phyloP scores from a whole-genome alignment of 2,888 invertebrate genomes.

The Acanthosepion esculentum region DNA sequence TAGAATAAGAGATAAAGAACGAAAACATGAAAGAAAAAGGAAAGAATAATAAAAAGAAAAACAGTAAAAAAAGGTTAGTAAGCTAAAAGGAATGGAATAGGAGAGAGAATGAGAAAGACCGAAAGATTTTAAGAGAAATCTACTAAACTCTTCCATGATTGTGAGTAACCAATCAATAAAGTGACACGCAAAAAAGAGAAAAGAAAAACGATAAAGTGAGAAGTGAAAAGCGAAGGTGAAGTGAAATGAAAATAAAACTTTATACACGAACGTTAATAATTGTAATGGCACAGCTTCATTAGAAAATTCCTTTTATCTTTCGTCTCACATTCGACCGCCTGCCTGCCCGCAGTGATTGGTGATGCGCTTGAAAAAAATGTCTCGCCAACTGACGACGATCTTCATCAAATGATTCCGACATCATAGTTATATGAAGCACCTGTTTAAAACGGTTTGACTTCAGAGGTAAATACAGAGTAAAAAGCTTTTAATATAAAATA shows the following conservation, averaged over 20 bases:
- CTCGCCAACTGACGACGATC: neutral
- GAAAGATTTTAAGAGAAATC: neutral
- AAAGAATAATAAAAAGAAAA: too few species aligned
- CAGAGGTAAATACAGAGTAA: neutral
- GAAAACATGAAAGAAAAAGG: too few species aligned
- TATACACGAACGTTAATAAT: neutral
- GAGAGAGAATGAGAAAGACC: neutral
- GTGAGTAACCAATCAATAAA: neutral
- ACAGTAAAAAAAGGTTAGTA: too few species aligned
- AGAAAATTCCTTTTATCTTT: slow-evolving; percentile 17
- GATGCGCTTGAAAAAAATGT: neutral
- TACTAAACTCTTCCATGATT: neutral
- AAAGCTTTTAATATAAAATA: neutral
- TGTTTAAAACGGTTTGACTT: neutral
- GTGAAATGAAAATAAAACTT: neutral
- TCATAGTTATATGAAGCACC: neutral
- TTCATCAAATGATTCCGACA: neutral
- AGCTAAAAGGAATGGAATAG: too few species aligned
- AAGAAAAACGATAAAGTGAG: neutral
- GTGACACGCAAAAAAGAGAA: neutral
- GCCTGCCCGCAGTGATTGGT: neutral
- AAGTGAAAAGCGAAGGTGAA: neutral
- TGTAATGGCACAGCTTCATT: neutral
- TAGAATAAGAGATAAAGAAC: too few species aligned
- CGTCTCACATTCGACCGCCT: neutral